Base-by-base conservation (phyloP, 2,888 invertebrate species). In the Xylota sylvarum region DNA sequence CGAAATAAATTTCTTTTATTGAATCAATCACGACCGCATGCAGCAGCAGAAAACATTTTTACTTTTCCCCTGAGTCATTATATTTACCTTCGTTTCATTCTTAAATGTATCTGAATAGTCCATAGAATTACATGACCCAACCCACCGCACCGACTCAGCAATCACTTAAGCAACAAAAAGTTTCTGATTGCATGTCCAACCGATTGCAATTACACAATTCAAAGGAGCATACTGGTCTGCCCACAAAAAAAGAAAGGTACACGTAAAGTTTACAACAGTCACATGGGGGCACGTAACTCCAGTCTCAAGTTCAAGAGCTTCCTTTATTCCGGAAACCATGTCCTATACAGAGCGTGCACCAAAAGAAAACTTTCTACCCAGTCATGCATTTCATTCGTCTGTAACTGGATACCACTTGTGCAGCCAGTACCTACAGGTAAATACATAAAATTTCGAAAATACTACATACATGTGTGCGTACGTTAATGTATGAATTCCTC, bases 261-360 rank as follows among this genome's bases (percentile, higher is more conserved):
- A 50, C 9, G 5, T 12, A 40, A 23, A 60, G 5, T 60, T n/a
- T 60, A 60, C 23, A 12, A 40, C 27, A 7, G 4, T 60, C 23
- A 10, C 5, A 37, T 10, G 27, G 9, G 14, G 32, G 7, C 35
- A 65, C 50, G 19, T 50, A 50, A 35, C 17, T 19, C 4, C 6
- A 50, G 50, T 50, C 35, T 65, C 32, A 35, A 65, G 65, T 50
- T 50, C 50, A 65, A 65, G 50, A n/a, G 35, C 65, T 65, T 12
- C 48, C 32, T 23, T 17, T 48, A 35, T 46, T 50, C n/a, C 10
- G 17, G 19, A 48, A 48, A 48, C 46, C 7, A 32, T 32, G 48
- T 4, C 17, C 32, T 19, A 17, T 50, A 65, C 7, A 7, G n/a
- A 50, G 9, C 32, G 19, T 46, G 64, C 46, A 30, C 0, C n/a